Percentiles rank a stretch among this genome's conserved stretches.
Conservation (phyloP, 2,113 vertebrate genomes). For the Platichthys flesus region DNA sequence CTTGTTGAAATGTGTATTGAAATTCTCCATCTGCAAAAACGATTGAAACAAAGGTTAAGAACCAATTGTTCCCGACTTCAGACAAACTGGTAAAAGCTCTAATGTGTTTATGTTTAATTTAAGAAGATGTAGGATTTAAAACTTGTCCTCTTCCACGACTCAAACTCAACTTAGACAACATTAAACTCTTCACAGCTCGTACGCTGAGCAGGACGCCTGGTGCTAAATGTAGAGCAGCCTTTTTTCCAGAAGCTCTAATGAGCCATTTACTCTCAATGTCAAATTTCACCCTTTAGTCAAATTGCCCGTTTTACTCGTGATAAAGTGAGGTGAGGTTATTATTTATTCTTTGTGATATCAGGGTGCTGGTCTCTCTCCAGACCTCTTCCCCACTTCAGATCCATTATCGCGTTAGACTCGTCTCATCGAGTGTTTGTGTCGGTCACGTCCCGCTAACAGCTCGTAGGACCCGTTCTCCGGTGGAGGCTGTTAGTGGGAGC, state of each 20-base stretch:
- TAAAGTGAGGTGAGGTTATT: background rate
- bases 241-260: background rate
- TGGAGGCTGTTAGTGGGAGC: background rate
- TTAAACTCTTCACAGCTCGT: too few relatives aligned
- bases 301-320: background rate
- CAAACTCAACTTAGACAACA: too few relatives aligned
- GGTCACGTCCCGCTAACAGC: background rate
- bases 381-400: background rate
- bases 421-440: constrained; percentile 11
- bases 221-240: background rate
- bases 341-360: background rate
- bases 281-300: constrained; percentile 1
- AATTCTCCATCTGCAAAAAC: too few relatives aligned
- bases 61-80: too few relatives aligned
- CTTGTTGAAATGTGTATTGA: too few relatives aligned
- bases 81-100: too few relatives aligned
- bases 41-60: too few relatives aligned
- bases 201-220: too few relatives aligned
- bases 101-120: too few relatives aligned
- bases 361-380: background rate
- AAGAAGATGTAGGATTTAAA: too few relatives aligned
- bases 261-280: background rate
- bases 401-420: constrained; percentile 32
- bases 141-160: background rate
- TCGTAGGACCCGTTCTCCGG: too few relatives aligned